A percentile compares a stretch with the other conserved stretches of the same genome.
Evolutionary conservation across 1,140 invertebrate species (phyloP).

Genomic region (Drosophila teissieri): DNA sequence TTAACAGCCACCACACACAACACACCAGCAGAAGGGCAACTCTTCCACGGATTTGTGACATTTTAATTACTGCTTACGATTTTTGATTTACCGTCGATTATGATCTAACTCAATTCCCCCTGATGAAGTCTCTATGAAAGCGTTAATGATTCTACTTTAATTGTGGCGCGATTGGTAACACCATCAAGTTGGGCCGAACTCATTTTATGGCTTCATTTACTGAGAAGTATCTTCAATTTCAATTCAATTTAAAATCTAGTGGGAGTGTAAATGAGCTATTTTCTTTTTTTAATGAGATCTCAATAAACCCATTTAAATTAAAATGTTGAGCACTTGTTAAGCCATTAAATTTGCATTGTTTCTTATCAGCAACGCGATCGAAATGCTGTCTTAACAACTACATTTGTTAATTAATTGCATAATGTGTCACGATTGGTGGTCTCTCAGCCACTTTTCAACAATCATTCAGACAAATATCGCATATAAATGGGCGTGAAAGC

Average conservation of each 20-base stretch:
- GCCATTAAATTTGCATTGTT: neutral
- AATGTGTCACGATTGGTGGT: neutral
- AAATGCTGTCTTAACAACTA: neutral
- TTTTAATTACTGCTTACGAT: constrained; percentile 76
- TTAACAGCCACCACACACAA: constrained; percentile 45
- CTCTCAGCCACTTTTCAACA: neutral
- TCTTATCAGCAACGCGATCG: neutral
- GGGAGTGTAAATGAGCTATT: neutral
- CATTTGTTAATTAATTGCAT: constrained; percentile 10
- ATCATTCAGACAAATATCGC: neutral
- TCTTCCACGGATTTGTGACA: constrained; percentile 58
- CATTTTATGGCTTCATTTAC: neutral
- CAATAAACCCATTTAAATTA: neutral
- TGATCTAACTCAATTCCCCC: constrained; percentile 27
- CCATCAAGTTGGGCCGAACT: neutral
- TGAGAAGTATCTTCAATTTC: neutral
- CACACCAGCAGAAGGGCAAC: constrained; percentile 24
- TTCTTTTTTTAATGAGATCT: neutral
- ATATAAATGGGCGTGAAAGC: neutral
- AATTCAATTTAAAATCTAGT: neutral
- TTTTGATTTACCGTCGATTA: constrained; percentile 67
- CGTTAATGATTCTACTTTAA: neutral
- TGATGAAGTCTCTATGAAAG: constrained; percentile 2
- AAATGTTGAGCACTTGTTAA: neutral
- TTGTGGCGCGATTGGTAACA: constrained; percentile 9